Evolutionary conservation across 1,140 invertebrate genomes (phyloP).

Genomic region (Papilio polytes): DNA sequence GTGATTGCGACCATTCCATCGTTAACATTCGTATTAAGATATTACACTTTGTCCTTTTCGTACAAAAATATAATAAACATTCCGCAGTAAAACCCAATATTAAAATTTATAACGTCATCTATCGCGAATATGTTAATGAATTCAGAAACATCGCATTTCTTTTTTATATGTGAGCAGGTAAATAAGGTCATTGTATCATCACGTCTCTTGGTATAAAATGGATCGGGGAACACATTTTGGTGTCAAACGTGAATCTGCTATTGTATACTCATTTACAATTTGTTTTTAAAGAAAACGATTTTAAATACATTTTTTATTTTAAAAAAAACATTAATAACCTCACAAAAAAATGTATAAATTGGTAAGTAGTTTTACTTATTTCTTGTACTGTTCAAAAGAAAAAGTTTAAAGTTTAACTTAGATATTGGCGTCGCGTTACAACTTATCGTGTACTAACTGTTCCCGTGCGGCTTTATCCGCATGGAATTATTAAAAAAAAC

Average conservation of each 20-base stretch:
- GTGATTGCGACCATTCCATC: too few relatives aligned
- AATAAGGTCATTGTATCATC: conserved; percentile 22
- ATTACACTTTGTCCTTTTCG: background rate
- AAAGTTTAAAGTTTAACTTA: too few relatives aligned
- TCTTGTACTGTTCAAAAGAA: background rate
- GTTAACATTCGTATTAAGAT: background rate
- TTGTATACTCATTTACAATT: background rate
- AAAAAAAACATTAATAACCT: background rate
- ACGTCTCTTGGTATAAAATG: conserved; percentile 5
- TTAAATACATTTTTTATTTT: background rate
- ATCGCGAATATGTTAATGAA: background rate
- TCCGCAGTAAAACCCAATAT: conserved; percentile 2
- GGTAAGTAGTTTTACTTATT: background rate
- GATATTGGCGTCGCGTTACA: too few relatives aligned
- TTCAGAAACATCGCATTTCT: conserved; percentile 11
- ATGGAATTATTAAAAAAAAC: too few relatives aligned
- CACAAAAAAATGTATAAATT: conserved; percentile 5
- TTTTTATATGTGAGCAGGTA: conserved; percentile 15
- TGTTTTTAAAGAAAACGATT: background rate
- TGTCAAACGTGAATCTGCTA: conserved; percentile 10
- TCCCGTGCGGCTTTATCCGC: too few relatives aligned
- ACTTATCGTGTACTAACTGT: too few relatives aligned
- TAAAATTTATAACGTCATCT: conserved; percentile 14
- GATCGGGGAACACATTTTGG: background rate
- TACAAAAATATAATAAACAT: background rate